Base-by-base conservation (phyloP, 2,888 invertebrate species). In the Dicranocentrus wangi region DNA sequence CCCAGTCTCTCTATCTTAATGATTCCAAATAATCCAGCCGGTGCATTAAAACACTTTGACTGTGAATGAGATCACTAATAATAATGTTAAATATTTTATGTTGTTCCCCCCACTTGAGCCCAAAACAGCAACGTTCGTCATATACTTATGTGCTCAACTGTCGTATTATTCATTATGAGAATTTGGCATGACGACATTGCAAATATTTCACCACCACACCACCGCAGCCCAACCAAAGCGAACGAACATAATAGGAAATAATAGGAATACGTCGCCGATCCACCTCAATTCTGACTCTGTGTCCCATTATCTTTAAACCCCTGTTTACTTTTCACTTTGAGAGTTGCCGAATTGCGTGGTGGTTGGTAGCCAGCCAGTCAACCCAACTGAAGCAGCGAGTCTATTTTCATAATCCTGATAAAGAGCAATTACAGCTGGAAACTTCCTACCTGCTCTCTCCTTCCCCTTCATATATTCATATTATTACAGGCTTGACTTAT, bases 361-460 rank as follows among this genome's bases (percentile, higher is more conserved):
- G 21, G 8, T 55, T 21, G 21, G n/a, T 51, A 39, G 47, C 23
- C 5, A 55, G 21, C 55, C 3, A 55, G n/a, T n/a, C n/a, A n/a
- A n/a, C n/a, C n/a, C n/a, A n/a, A n/a, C n/a, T n/a, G n/a, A n/a
- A n/a, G n/a, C n/a, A n/a, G n/a, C n/a, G n/a, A n/a, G n/a, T n/a
- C n/a, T n/a, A n/a, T n/a, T n/a, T n/a, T n/a, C n/a, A 47, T 21
- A 68, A 43, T 68, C 68, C 17, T 28, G 76, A 76, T 76, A 76
- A 76, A 68, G 65, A 76, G 76, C 76, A 76, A 76, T 76, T 76
- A 76, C 76, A 72, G 60, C 61, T 72, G 61, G n/a, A 71, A n/a
- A 23, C 55, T 72, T 63, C 63, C 19, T 72, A n/a, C n/a, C n/a
- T 47, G 13, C 47, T 5, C 47, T 47, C 7, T 3, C 5, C 32